A percentile compares a stretch with the other conserved stretches of the same genome.
phyloP scores from a whole-genome alignment of 2,888 invertebrate genomes.

The Holacanthella duospinosa region DNA sequence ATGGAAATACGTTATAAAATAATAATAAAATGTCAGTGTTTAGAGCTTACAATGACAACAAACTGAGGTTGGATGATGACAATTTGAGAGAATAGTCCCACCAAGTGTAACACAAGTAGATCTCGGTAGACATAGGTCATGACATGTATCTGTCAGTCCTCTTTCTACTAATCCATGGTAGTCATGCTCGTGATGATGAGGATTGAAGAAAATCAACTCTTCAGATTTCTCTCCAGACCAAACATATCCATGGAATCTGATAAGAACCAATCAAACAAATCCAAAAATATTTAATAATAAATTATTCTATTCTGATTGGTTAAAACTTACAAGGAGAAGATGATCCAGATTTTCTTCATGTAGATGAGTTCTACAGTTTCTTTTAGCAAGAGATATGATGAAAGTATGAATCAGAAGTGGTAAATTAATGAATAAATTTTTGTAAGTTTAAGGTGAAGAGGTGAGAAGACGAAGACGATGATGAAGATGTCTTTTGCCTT shows the following conservation, averaged over 20 bases:
- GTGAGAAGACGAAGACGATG: no score
- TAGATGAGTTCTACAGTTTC: no score
- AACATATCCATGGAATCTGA: not conserved
- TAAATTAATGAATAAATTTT: no score
- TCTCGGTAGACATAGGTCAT: not conserved
- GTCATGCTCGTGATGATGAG: not conserved
- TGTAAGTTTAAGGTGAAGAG: no score
- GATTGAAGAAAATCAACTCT: not conserved
- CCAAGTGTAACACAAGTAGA: not conserved
- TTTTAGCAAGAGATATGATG: no score
- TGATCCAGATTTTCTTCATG: not conserved
- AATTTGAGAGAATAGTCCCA: not conserved
- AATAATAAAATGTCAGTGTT: no score
- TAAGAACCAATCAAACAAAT: no score
- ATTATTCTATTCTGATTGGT: no score
- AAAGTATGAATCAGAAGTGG: no score
- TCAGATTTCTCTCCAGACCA: not conserved
- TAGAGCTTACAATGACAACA: conserved; percentile 8
- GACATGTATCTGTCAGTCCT: not conserved
- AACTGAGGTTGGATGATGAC: not conserved
- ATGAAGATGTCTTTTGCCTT: no score
- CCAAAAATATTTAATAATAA: no score
- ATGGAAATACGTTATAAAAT: no score
- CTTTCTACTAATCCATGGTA: not conserved
- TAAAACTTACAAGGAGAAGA: not conserved